Conservation (phyloP, 2,113 vertebrate genomes). For the Hydropotes inermis region DNA sequence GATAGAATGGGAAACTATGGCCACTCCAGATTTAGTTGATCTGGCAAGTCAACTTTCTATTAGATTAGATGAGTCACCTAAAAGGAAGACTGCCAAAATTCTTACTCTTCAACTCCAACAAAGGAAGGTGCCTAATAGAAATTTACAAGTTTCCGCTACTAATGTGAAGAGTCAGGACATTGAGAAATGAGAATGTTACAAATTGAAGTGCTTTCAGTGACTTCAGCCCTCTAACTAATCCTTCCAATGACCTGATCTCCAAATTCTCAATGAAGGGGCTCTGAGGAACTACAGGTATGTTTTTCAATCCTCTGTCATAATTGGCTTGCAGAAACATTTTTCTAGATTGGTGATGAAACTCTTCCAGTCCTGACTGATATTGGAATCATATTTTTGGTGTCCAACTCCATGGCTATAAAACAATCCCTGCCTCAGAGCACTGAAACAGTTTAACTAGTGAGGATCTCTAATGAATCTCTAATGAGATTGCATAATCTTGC, state of each 20-base stretch:
- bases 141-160: not conserved
- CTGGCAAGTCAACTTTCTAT: not conserved
- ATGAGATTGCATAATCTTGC: no score
- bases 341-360: not conserved
- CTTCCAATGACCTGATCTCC: not conserved
- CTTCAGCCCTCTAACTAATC: not conserved
- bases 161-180: not conserved
- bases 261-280: not conserved
- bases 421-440: not conserved
- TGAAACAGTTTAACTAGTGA: not conserved
- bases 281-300: not conserved
- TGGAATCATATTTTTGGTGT: not conserved
- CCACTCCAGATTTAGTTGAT: not conserved
- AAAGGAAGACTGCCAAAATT: not conserved
- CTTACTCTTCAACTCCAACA: not conserved
- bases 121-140: not conserved
- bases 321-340: not conserved
- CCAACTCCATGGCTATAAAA: not conserved
- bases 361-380: not conserved
- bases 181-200: not conserved
- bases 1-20: not conserved
- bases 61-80: not conserved
- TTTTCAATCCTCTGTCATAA: not conserved
- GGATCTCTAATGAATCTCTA: not conserved
- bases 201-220: not conserved